These are phyloP conservation scores for Calliphora vomitoria DNA, from an alignment of 2,888 invertebrate species.

Conservation along the genomic window DNA sequence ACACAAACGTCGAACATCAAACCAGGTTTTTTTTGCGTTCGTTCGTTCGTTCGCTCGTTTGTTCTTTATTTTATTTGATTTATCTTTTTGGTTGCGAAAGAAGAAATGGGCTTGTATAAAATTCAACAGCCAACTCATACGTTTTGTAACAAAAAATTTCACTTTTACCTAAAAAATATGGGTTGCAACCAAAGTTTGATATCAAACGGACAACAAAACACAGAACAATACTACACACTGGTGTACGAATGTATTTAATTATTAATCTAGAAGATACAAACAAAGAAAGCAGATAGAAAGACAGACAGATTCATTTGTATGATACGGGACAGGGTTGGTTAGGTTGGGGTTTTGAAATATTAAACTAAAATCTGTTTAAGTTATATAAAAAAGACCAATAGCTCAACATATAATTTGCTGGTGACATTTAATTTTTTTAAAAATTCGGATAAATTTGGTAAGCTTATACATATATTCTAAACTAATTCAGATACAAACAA, in stretches of 20 bases:
- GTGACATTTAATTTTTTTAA: too few relatives aligned
- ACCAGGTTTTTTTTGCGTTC: conserved; percentile 47
- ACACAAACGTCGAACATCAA: conserved; percentile 41
- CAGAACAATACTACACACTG: conserved; percentile 38
- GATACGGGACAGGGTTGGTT: conserved; percentile 20
- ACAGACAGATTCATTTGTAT: neutral
- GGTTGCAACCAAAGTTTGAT: conserved; percentile 73
- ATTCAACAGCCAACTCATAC: conserved; percentile 75
- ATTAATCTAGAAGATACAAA: conserved; percentile 63
- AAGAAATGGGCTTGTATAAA: conserved; percentile 41
- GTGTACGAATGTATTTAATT: neutral
- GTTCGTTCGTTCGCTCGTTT: neutral
- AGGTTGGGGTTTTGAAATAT: neutral
- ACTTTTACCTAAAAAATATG: conserved; percentile 76
- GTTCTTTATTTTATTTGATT: conserved; percentile 4
- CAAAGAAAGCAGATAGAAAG: conserved; percentile 43
- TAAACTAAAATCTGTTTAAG: too few relatives aligned
- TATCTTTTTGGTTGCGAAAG: conserved; percentile 16
- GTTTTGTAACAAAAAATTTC: conserved; percentile 71
- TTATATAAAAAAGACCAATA: too few relatives aligned
- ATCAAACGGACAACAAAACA: conserved; percentile 33
- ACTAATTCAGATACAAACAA: too few relatives aligned
- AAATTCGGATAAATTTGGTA: too few relatives aligned
- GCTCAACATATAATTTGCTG: too few relatives aligned
- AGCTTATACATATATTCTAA: too few relatives aligned